Evolutionary conservation across 2,797 vertebrate species (phyloP).

Genomic region (Odontamblyopus rebecca): DNA sequence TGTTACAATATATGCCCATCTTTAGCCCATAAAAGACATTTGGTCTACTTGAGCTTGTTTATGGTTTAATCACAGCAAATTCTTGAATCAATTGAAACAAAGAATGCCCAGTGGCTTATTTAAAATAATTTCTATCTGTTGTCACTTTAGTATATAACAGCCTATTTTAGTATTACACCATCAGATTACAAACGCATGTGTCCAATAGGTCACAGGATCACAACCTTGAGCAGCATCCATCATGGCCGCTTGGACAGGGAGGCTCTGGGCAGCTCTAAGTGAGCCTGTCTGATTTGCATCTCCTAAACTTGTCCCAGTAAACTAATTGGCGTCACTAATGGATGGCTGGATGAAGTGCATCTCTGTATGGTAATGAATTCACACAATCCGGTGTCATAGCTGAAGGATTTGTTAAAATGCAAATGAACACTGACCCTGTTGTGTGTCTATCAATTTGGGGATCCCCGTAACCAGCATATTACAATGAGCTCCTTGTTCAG

Average conservation of each 20-base stretch:
- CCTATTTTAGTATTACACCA: background rate
- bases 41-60: no score
- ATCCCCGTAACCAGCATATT: slow-evolving; percentile 60
- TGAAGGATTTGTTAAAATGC: slow-evolving; percentile 79
- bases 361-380: slow-evolving; percentile 73
- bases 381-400: slow-evolving; percentile 78
- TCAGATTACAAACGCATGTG: slow-evolving; percentile 3
- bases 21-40: no score
- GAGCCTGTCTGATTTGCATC: slow-evolving; percentile 60
- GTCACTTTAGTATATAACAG: background rate
- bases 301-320: slow-evolving; percentile 76
- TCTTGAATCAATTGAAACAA: no score
- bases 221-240: slow-evolving; percentile 45
- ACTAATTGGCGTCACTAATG: slow-evolving; percentile 85
- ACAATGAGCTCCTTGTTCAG: slow-evolving; percentile 76
- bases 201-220: slow-evolving; percentile 55
- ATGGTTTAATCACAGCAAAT: no score
- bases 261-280: slow-evolving; percentile 47
- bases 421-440: slow-evolving; percentile 79
- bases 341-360: slow-evolving; percentile 76
- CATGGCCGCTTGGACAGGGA: slow-evolving; percentile 48
- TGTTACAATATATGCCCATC: no score
- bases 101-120: background rate
- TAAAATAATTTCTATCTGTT: background rate
- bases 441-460: slow-evolving; percentile 74